A percentile compares a stretch with the other conserved stretches of the same genome.
These are phyloP conservation scores for Pogonocichla stellata DNA, from an alignment of 2,113 vertebrate genomes.

Conservation along the genomic window DNA sequence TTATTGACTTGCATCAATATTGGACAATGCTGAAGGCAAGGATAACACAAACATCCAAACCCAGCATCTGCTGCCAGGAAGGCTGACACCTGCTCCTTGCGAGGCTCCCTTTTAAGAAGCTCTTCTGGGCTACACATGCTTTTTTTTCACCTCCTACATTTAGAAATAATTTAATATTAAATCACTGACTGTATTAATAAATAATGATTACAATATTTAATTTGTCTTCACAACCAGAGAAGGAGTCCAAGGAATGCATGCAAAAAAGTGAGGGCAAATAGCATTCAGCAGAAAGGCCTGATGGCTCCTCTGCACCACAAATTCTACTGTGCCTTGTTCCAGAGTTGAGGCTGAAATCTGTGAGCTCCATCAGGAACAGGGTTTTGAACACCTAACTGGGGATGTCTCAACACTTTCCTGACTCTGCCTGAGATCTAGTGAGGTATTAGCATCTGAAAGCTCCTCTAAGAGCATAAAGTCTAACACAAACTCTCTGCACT, in stretches of 20 bases:
- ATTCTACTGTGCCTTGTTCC: background rate
- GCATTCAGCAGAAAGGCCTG: background rate
- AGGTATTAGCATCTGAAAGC: background rate
- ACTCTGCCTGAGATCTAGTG: background rate
- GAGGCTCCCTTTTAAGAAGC: background rate
- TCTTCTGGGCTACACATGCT: background rate
- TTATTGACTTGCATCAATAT: background rate
- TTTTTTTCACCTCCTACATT: background rate
- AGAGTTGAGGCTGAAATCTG: background rate
- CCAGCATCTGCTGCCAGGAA: background rate
- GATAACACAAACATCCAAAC: background rate
- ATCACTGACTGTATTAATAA: background rate
- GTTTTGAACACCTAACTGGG: background rate
- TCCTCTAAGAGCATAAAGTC: background rate
- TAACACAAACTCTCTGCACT: background rate
- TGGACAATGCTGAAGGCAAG: background rate
- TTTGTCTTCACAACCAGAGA: background rate
- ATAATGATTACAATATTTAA: background rate
- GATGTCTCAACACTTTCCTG: background rate
- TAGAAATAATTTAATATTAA: background rate
- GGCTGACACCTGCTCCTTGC: background rate
- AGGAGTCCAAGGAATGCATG: background rate
- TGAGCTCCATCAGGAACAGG: background rate
- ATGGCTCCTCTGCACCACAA: background rate
- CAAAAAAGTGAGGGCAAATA: background rate